Evolutionary conservation across 1,140 invertebrate genomes (phyloP).

Genomic region (Trialeurodes vaporariorum): DNA sequence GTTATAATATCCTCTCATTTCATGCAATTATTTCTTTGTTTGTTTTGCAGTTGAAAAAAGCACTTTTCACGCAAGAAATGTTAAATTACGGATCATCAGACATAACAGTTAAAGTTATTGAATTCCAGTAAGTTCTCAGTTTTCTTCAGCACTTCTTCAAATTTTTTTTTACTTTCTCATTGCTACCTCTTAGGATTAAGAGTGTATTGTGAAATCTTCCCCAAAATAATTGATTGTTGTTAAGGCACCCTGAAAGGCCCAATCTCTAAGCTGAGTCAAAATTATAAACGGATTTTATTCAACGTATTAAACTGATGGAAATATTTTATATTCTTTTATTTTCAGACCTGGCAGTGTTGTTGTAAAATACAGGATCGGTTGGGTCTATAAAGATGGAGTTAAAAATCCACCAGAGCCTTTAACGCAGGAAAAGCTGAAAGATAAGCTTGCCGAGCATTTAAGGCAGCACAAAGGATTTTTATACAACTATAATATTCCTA

Average conservation of each 20-base stretch:
- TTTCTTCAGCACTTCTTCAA: background rate
- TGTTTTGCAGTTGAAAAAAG: conserved; percentile 29
- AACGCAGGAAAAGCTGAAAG: conserved; percentile 37
- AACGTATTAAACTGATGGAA: no score
- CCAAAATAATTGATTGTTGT: conserved; percentile 3
- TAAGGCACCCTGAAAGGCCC: conserved; percentile 8
- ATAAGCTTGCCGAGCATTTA: conserved; percentile 38
- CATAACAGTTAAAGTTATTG: conserved; percentile 47
- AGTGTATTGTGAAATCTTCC: background rate
- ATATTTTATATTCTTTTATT: conserved; percentile 9
- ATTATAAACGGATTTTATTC: no score
- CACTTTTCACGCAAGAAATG: conserved; percentile 39
- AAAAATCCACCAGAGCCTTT: conserved; percentile 40
- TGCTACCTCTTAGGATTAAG: conserved; percentile 6
- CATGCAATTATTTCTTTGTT: no score
- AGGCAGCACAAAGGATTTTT: conserved; percentile 39
- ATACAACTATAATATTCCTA: conserved; percentile 40
- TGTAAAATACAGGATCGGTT: conserved; percentile 48
- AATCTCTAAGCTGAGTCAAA: no score
- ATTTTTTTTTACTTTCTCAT: conserved; percentile 16
- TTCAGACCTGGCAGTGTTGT: conserved; percentile 48
- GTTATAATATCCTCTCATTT: no score
- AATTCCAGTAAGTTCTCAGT: conserved; percentile 41
- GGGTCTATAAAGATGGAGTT: conserved; percentile 41
- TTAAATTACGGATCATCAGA: conserved; percentile 40